Conservation (phyloP, 2,888 invertebrate genomes). For the Bugula neritina region DNA sequence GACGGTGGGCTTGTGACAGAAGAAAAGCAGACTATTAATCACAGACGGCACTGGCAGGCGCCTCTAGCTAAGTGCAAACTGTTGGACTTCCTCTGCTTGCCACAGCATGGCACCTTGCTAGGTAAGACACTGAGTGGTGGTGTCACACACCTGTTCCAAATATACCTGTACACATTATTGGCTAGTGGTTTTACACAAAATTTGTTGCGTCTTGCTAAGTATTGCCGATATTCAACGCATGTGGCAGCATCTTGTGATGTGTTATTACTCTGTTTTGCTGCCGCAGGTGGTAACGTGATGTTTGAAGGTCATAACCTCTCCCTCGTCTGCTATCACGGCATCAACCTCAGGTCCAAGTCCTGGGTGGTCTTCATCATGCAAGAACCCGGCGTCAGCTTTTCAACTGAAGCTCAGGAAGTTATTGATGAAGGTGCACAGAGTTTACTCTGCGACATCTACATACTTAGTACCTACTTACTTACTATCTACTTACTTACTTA, state of each 20-base stretch:
- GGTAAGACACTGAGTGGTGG: too few species aligned
- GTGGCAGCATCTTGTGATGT: too few species aligned
- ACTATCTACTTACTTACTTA: too few species aligned
- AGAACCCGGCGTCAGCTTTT: constrained; percentile 62
- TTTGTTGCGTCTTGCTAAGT: too few species aligned
- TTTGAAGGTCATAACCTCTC: constrained; percentile 72
- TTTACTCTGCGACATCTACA: too few species aligned
- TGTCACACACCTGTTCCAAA: not conserved
- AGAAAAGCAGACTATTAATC: constrained; percentile 44
- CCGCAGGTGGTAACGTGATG: constrained; percentile 68
- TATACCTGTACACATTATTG: not conserved
- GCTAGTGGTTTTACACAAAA: too few species aligned
- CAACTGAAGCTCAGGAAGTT: constrained; percentile 67
- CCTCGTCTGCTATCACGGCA: constrained; percentile 92
- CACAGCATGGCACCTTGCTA: constrained; percentile 62
- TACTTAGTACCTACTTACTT: too few species aligned
- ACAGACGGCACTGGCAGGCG: constrained; percentile 91
- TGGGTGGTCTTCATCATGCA: constrained; percentile 92
- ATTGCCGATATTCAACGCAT: too few species aligned
- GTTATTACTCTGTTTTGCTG: too few species aligned
- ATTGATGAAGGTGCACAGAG: constrained; percentile 50
- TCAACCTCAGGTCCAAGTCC: constrained; percentile 89
- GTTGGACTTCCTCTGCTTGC: constrained; percentile 56
- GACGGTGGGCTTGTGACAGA: too few species aligned
- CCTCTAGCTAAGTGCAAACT: constrained; percentile 76